Evolutionary conservation across 53 echinoderm and acorn worm species (phyloP).

Genomic region (Arbacia lixula): DNA sequence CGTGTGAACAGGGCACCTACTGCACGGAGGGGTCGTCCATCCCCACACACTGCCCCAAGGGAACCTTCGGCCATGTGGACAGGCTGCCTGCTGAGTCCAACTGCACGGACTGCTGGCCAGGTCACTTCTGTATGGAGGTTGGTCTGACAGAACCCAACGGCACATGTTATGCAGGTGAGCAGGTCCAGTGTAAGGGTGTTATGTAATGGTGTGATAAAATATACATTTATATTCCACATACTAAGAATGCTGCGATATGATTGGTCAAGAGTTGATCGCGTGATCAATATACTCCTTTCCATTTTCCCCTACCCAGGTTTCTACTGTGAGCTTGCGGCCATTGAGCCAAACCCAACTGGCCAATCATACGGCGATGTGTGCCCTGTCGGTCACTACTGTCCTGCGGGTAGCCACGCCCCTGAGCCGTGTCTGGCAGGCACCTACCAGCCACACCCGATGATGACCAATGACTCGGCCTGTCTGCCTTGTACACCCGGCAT

Average conservation of each 20-base stretch:
- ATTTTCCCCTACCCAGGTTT: slow-evolving; percentile 52
- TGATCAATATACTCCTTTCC: too few relatives aligned
- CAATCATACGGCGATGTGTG: slow-evolving; percentile 87
- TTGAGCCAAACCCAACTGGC: slow-evolving; percentile 81
- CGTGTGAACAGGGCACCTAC: slow-evolving; percentile 96
- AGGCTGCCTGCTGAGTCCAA: slow-evolving; percentile 75
- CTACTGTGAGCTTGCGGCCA: slow-evolving; percentile 79
- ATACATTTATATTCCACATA: too few relatives aligned
- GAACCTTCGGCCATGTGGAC: slow-evolving; percentile 83
- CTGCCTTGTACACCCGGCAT: slow-evolving; percentile 91
- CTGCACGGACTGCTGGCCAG: slow-evolving; percentile 91
- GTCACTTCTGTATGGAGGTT: slow-evolving; percentile 84
- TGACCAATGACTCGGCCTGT: slow-evolving; percentile 91
- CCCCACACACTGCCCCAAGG: slow-evolving; percentile 90
- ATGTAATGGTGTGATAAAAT: too few relatives aligned
- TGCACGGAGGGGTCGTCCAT: slow-evolving; percentile 87
- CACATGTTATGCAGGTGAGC: slow-evolving; percentile 67
- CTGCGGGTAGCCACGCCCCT: slow-evolving; percentile 76
- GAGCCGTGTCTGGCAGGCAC: slow-evolving; percentile 77
- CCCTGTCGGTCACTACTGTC: slow-evolving; percentile 95
- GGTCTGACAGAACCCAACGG: slow-evolving; percentile 92
- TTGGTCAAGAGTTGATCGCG: neutral
- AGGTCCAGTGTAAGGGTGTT: too few relatives aligned
- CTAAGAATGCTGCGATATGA: too few relatives aligned
- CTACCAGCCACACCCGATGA: slow-evolving; percentile 83